Conservation (phyloP, 1,140 invertebrate genomes). For the silkworm (Bombyx mori) region ASM3026992v2 NC_085131.1:2794501-2795000, state of each 20-base stretch:
- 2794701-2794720: slow-evolving; percentile 62
- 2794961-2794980: no score
- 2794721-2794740: slow-evolving; percentile 26
- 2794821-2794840: neutral
- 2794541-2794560: slow-evolving; percentile 79
- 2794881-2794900: no score
- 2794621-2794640: slow-evolving; percentile 84
- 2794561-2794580: slow-evolving; percentile 74
- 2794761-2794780: neutral
- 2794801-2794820: neutral
- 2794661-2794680: slow-evolving; percentile 80
- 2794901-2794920: no score
- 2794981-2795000: no score
- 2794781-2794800: neutral
- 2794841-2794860: no score
- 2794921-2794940: no score
- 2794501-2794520: neutral
- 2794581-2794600: slow-evolving; percentile 76
- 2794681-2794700: slow-evolving; percentile 73
- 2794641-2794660: slow-evolving; percentile 81
- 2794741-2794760: slow-evolving; percentile 16
- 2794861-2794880: no score
- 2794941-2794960: no score
- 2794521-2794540: slow-evolving; percentile 66
- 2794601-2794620: slow-evolving; percentile 79